Base-by-base conservation (phyloP, 2,113 vertebrate genomes). In the Ahaetulla prasina region DNA sequence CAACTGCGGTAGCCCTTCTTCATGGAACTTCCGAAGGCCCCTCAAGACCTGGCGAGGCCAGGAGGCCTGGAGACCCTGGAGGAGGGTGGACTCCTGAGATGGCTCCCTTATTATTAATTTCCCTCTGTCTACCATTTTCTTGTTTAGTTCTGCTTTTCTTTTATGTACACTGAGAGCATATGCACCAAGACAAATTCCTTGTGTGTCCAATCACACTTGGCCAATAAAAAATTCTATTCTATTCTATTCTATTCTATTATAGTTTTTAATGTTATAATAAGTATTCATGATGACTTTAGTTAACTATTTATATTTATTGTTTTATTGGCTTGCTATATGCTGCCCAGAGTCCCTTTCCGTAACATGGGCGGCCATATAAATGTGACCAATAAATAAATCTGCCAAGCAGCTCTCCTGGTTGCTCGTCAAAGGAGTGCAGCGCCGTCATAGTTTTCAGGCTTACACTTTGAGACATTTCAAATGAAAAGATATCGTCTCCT, bases 401-500 rank as follows among this genome's bases (percentile, higher is more conserved):
- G 90, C 53, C 87, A 88, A 89, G 89, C 92, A 93, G 94, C 55
- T 2, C 0, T 9, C 89, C 74, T 57, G 12, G 54, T 92, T 95
- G 95, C 90, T 95, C 86, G 18, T 22, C 45, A 89, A 68, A 91
- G 91, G 89, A 87, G 91, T 91, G 80, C 85, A 63, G 47, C 57
- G 49, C 52, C 8, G 25, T 88, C 91, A 16, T 57, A 57, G 54
- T 89, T 95, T 96, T 90, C 89, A 88, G 87, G 11, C 22, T 18
- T 18, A 45, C n/a, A 50, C 53, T 50, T 57, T 30, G 30, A 92
- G 87, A 89, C 92, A 52, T 89, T 92, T 87, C 88, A 55, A 95
- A 95, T 89, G 90, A 93, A 94, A 95, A 93, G 93, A 85, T 22
- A 43, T 0, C 45, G 85, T 49, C 74, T 90, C 91, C 74, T 91